Base-by-base conservation (phyloP, 2,888 invertebrate genomes). In the Mesopsocus fuscifrons region DNA sequence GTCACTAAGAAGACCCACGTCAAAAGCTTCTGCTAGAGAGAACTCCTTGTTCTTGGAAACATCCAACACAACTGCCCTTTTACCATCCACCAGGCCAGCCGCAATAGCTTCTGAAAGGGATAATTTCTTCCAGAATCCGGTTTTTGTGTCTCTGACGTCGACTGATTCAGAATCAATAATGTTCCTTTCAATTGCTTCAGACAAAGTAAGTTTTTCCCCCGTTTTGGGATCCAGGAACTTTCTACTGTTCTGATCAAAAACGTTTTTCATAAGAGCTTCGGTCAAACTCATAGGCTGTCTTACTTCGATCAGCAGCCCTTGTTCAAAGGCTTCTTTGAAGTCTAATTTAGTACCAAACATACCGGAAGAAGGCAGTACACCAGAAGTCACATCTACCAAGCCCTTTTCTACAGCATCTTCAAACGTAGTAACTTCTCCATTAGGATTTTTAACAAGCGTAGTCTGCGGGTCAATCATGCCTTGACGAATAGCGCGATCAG, bases 81-180 rank as follows among this genome's bases (percentile, higher is more conserved):
- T 51, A 1, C 77, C 75, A 53, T 84, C 76, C 42, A 88, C 74
- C 9, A 81, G 72, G 16, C 80, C 80, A 30, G 67, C 69, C 55
- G 77, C 70, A 46, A 84, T 74, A 1, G 87, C 88, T 55, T 84
- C 81, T 6, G 72, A 64, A n/a, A 89, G 61, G 26, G 80, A 72
- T 5, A 87, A 67, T 51, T 82, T 78, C 52, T 78, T 77, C 66
- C 81, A 78, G 52, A 75, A 71, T 1, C 81, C 83, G 33, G 74
- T 66, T 49, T 76, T 70, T 18, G 77, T 74, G 55, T 87, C 84
- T 55, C 79, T 77, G 34, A 88, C 77, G 49, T 80, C 76, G 1
- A 84, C 82, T 1, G 85, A 84, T 52, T 84, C 74, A 1, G 80
- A 75, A 59, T 91, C 85, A 31, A 95, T 74, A 21, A 91, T 62